Base-by-base conservation (phyloP, 37 sponge, comb jelly and placozoan species). In the Beroe forskalii region DNA sequence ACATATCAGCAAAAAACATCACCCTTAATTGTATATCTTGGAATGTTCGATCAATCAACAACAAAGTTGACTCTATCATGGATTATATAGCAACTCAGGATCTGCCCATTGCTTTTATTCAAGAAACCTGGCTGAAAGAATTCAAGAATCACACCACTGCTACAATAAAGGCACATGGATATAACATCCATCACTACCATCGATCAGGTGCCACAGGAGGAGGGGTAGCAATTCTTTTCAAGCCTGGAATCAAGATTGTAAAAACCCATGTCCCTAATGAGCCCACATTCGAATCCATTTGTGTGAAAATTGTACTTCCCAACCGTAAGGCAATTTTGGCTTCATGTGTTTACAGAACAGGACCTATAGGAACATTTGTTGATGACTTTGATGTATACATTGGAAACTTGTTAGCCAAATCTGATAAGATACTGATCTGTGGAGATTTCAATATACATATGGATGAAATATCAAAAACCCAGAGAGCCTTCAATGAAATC, bases 11-110 rank as follows among this genome's bases (percentile, higher is more conserved):
- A 12, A 48, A 48, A 12, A 12, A 48, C 12, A 6, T 48, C 55
- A 48, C 55, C 12, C 55, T 48, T 12, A 48, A 6, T 48, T 48
- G 55, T 48, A 17, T 48, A 12, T 63, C 28, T 6, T 63, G 66
- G 66, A 63, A 63, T 63, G 66, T 63, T 6, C 4, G 66, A 63
- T 63, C 66, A 28, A 8, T 63, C 66, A 63, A 63, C 17, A 63
- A 63, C 30, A 63, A 63, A n/a, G 30, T 63, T 23, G 28, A 63
- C 4, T 27, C 66, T 28, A 63, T 63, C 27, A 63, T 63, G 66
- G 66, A 63, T 6, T 63, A 22, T 23, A 63, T 63, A 63, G 17
- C 30, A 22, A n/a, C 4, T 27, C 66, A 63, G 17, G 66, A 27
- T 6, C 4, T 63, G 4, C 17, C 66, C 30, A 27, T 63, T 27